Evolutionary conservation across 2,888 invertebrate genomes (phyloP).

Genomic region (Lasioglossum oenotherae): DNA sequence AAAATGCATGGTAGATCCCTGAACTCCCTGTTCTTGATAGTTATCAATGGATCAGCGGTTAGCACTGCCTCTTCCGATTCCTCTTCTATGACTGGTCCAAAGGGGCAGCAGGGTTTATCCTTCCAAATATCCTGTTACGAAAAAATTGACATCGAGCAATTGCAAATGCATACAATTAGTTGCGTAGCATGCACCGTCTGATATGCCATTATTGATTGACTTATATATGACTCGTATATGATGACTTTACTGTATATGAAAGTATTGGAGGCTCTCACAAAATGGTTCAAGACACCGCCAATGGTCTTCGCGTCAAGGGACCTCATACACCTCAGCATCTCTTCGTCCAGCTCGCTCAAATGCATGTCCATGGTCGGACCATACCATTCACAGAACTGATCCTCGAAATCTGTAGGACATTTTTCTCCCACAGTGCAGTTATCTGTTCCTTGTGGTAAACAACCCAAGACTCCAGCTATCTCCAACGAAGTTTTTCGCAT

Average conservation of each 20-base stretch:
- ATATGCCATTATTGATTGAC: no score
- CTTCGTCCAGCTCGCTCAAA: constrained; percentile 14
- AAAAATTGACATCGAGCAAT: neutral
- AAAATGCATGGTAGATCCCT: constrained; percentile 79
- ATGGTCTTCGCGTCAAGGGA: constrained; percentile 33
- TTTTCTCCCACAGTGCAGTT: neutral
- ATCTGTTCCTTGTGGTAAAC: constrained; percentile 23
- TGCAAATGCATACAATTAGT: no score
- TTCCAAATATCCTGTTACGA: constrained; percentile 58
- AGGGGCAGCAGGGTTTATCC: constrained; percentile 59
- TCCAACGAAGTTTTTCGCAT: constrained; percentile 68
- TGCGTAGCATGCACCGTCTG: no score
- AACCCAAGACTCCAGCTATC: constrained; percentile 68
- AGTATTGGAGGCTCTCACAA: constrained; percentile 52
- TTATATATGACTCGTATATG: no score
- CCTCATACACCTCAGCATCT: constrained; percentile 70
- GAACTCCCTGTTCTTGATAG: constrained; percentile 66
- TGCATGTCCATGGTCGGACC: neutral
- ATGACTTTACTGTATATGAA: neutral
- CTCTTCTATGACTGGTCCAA: constrained; percentile 77
- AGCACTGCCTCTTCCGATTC: constrained; percentile 76
- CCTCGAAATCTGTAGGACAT: neutral
- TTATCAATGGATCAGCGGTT: constrained; percentile 72
- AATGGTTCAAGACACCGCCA: neutral
- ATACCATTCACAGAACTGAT: accelerated